Conservation (phyloP, 2,113 vertebrate species). For the Eidolon helvum region DNA sequence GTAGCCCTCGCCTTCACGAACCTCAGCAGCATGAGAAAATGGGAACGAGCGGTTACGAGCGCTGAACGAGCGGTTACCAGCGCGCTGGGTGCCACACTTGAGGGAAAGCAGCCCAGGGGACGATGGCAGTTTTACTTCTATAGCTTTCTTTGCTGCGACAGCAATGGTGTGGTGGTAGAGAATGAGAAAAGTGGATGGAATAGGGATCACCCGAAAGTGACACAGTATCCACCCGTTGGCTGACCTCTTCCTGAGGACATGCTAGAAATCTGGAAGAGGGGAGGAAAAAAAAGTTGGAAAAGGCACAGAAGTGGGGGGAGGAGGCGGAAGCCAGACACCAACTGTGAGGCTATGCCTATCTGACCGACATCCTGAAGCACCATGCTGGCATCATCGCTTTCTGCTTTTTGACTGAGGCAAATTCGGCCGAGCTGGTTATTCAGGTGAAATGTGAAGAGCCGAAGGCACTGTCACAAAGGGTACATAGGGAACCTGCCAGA, state of each 20-base stretch:
- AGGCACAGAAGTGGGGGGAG: background rate
- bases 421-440: slow-evolving; percentile 59
- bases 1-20: background rate
- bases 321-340: background rate
- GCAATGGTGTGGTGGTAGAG: background rate
- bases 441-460: slow-evolving; percentile 65
- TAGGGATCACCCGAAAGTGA: slow-evolving; percentile 12
- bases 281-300: background rate
- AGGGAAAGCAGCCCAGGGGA: background rate
- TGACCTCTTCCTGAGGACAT: slow-evolving; percentile 14
- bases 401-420: slow-evolving; percentile 46
- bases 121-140: background rate
- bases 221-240: background rate
- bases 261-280: background rate
- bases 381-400: background rate
- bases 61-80: slow-evolving; percentile 2
- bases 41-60: slow-evolving; percentile 4
- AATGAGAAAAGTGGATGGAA: background rate
- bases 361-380: background rate
- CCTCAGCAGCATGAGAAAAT: slow-evolving; percentile 27
- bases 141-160: slow-evolving; percentile 25
- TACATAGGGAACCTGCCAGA: slow-evolving; percentile 61
- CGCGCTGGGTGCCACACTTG: background rate
- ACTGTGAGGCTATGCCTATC: background rate
- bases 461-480: slow-evolving; percentile 59